These are phyloP conservation scores for Danio tinwini DNA, from an alignment of 2,797 vertebrate genomes.

Conservation along the genomic window DNA sequence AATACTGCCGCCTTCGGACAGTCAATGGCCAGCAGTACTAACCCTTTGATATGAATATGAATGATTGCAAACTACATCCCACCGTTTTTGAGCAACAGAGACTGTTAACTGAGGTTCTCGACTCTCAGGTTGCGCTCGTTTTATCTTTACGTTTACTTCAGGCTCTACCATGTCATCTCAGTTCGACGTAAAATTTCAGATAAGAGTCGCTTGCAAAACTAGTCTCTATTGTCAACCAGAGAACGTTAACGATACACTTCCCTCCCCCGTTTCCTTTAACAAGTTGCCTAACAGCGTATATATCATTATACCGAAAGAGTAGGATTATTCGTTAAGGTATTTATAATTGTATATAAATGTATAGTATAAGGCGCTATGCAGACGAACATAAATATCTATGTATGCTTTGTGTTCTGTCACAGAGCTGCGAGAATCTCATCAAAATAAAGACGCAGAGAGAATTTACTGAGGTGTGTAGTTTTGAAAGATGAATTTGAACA, in stretches of 20 bases:
- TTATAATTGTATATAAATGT: slow-evolving; percentile 79
- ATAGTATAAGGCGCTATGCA: slow-evolving; percentile 83
- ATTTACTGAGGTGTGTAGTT: slow-evolving; percentile 12
- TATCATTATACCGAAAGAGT: slow-evolving; percentile 69
- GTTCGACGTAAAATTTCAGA: slow-evolving; percentile 11
- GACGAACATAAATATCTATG: slow-evolving; percentile 78
- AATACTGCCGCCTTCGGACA: slow-evolving; percentile 2
- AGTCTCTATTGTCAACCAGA: slow-evolving; percentile 22
- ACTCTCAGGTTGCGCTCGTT: neutral
- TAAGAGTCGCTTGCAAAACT: slow-evolving; percentile 46
- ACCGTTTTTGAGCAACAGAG: slow-evolving; percentile 3
- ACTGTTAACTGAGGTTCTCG: slow-evolving; percentile 20
- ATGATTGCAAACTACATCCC: slow-evolving; percentile 36
- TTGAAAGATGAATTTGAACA: neutral
- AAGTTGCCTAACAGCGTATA: slow-evolving; percentile 73
- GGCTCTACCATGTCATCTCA: slow-evolving; percentile 23
- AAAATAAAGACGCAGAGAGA: neutral
- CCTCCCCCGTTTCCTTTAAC: slow-evolving; percentile 59
- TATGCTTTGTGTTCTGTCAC: slow-evolving; percentile 67
- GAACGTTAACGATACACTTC: slow-evolving; percentile 44
- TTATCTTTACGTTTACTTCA: slow-evolving; percentile 8
- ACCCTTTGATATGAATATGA: slow-evolving; percentile 45
- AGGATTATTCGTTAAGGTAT: slow-evolving; percentile 82
- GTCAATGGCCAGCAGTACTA: slow-evolving; percentile 25
- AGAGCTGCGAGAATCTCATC: slow-evolving; percentile 32